Base-by-base conservation (phyloP, 1,140 invertebrate genomes). In the Asobara japonica region DNA sequence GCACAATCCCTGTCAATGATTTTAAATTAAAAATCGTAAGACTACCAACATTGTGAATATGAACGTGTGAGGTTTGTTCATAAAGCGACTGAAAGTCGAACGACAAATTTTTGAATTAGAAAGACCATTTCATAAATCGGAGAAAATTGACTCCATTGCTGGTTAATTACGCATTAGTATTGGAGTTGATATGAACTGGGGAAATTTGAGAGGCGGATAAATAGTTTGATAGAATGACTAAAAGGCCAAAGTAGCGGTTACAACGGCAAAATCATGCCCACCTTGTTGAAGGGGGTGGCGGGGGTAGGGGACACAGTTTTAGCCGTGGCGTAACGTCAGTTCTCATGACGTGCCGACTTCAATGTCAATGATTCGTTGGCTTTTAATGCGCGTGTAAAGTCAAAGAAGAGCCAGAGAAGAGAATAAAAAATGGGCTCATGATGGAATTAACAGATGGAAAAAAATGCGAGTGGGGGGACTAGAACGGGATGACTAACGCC, bases 311-410 rank as follows among this genome's bases (percentile, higher is more conserved):
- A 38, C 33, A 66, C 56, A 70, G 60, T 48, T 70, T 70, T 56
- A 51, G 29, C 62, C 38, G 56, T 74, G 18, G 45, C 64, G 29
- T 36, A 31, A 72, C 70, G 70, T 72, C 70, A 66, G 20, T 61
- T 65, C 66, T 74, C 70, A 66, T 71, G 61, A 69, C 72, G 65
- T 72, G 38, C 65, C 25, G 48, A 36, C 76, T 73, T 80, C 77
- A 78, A 81, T 82, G 79, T 80, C 81, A 78, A 78, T 74, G 76
- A 77, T 79, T 80, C 69, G 33, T 73, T 27, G 41, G 4, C 20
- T 65, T 48, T 41, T 74, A 71, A 67, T 71, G 64, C 45, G 62
- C 6, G 33, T 25, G 25, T 69, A 60, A 61, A 71, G 18, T 16
- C n/a, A 65, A 22, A 16, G 10, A n/a, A 2, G n/a, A 70, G 62